Conservation (phyloP, 2,888 invertebrate genomes). For the Cabera pusaria region DNA sequence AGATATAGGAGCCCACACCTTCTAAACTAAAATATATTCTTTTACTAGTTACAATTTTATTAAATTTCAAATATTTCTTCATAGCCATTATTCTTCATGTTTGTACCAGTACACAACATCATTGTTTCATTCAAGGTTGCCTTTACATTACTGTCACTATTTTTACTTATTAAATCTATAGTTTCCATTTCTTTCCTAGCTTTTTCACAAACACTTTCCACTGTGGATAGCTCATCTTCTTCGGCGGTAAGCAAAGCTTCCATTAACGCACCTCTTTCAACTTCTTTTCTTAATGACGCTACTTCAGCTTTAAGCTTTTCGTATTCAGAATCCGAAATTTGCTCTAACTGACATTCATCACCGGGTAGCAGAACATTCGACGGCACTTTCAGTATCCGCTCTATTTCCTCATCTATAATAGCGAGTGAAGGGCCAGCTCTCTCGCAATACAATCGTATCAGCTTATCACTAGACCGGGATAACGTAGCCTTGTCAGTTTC, state of each 20-base stretch:
- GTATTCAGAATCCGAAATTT: slow-evolving; percentile 61
- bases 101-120: slow-evolving; percentile 59
- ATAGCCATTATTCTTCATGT: slow-evolving; percentile 42
- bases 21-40: too few relatives aligned
- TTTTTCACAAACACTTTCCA: slow-evolving; percentile 64
- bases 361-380: slow-evolving; percentile 64
- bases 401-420: slow-evolving; percentile 66
- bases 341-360: slow-evolving; percentile 65
- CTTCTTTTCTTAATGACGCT: slow-evolving; percentile 50
- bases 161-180: slow-evolving; percentile 57
- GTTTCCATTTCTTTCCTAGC: slow-evolving; percentile 70
- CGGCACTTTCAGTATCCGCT: slow-evolving; percentile 61
- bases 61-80: slow-evolving; percentile 25
- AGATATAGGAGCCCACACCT: too few relatives aligned
- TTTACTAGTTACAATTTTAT: too few relatives aligned
- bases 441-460: slow-evolving; percentile 64
- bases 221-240: slow-evolving; percentile 60
- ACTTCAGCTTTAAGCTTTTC: slow-evolving; percentile 64
- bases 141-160: slow-evolving; percentile 47
- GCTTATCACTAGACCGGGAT: slow-evolving; percentile 62
- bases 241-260: slow-evolving; percentile 65
- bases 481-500: slow-evolving; percentile 66
- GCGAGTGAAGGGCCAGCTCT: slow-evolving; percentile 62
- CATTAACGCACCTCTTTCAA: slow-evolving; percentile 69
- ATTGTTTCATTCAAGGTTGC: slow-evolving; percentile 51